Conservation (phyloP, 2,888 invertebrate genomes). For the Mermis nigrescens region DNA sequence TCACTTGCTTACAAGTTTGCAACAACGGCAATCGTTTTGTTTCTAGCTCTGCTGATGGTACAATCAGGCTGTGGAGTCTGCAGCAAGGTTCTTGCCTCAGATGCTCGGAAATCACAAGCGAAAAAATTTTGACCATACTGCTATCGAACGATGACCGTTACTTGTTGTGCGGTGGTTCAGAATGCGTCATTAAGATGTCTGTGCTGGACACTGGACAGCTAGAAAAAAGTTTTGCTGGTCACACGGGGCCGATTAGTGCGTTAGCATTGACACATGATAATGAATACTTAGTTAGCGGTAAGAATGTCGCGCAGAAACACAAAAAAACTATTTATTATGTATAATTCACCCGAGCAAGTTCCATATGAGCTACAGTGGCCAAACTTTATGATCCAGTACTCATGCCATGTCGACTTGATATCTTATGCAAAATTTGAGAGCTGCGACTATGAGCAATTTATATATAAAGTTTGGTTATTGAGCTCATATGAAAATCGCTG, state of each 20-base stretch:
- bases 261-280: slow-evolving; percentile 60
- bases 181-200: slow-evolving; percentile 25
- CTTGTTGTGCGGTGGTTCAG: slow-evolving; percentile 55
- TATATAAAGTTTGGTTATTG: no score
- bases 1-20: slow-evolving; percentile 20
- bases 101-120: slow-evolving; percentile 51
- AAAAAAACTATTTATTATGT: no score
- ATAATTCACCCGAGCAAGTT: no score
- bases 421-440: no score
- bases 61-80: slow-evolving; percentile 25
- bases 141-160: slow-evolving; percentile 54
- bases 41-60: slow-evolving; percentile 21
- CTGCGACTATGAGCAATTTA: no score
- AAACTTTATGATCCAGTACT: no score
- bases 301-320: no score
- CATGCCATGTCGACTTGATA: no score
- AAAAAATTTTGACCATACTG: slow-evolving; percentile 59
- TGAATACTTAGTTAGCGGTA: slow-evolving; percentile 62
- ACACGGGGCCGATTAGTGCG: slow-evolving; percentile 65
- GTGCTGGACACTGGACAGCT: slow-evolving; percentile 32
- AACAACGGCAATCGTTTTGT: slow-evolving; percentile 22
- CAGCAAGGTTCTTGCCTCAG: slow-evolving; percentile 8
- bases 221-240: slow-evolving; percentile 60
- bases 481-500: no score
- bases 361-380: no score